Evolutionary conservation across 1,140 invertebrate genomes (phyloP), one percentile per base, ranked within the genome.

Genomic region (Thalassaphorura encarpata): DNA sequence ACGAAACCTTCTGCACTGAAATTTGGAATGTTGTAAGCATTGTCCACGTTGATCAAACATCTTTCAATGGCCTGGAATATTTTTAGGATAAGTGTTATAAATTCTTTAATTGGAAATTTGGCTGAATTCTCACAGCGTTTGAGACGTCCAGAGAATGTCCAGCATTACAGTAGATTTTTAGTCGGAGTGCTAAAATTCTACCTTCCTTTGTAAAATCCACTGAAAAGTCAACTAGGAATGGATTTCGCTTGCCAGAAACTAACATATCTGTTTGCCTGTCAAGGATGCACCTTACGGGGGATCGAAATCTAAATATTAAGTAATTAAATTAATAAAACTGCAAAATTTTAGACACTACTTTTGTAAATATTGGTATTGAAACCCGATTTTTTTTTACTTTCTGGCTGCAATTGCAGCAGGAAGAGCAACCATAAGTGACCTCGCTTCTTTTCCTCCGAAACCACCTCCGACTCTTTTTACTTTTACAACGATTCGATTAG

Each of bases 371-470:
- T 8, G 27, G 27, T 49, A 1, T 24, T n/a, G n/a, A n/a, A n/a
- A n/a, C n/a, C n/a, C n/a, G n/a, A 15, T 43, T n/a, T 40, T 19
- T 24, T 63, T 66, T 55, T 66, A 78, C 74, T 74, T 77, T 46
- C 67, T 50, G 23, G 77, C 77, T 15, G 76, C 79, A 42, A 79
- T 60, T 27, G 75, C 75, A 26, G 69, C 64, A n/a, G 75, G 71
- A 16, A 71, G 55, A 23, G 71, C 62, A 3, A 75, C 56, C 13
- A 70, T 40, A n/a, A 64, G 58, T 24, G 64, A 66, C 47, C 73
- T 64, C 3, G 70, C 72, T 63, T 80, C 78, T 63, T 80, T 80
- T 19, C 78, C 78, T 24, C 78, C 78, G 70, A 80, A 80, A 26
- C 76, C 78, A 19, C 78, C 78, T 39, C 78, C 77, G 41, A 79